phyloP scores from a whole-genome alignment of 2,888 invertebrate genomes.

The Drosophila acutilabella region DNA sequence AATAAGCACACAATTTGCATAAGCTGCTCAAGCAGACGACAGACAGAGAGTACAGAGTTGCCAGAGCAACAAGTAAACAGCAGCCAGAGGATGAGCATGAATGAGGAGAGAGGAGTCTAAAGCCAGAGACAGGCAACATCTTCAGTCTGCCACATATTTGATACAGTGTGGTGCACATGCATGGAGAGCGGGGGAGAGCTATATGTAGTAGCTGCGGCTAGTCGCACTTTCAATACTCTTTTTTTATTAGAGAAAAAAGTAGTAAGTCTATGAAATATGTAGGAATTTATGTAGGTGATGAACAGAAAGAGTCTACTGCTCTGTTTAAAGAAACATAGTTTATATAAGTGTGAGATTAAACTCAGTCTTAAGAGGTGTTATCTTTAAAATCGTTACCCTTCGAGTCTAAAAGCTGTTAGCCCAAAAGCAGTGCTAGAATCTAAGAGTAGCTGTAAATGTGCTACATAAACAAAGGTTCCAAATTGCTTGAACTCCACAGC shows the following conservation, averaged over 20 bases:
- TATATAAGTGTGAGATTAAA: no score
- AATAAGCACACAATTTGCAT: constrained; percentile 77
- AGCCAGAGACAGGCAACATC: constrained; percentile 50
- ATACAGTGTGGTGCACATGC: constrained; percentile 18
- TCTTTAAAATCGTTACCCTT: no score
- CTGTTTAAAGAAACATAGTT: no score
- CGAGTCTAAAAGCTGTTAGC: no score
- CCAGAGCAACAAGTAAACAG: constrained; percentile 39
- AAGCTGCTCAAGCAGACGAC: constrained; percentile 64
- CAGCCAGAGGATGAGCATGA: constrained; percentile 7
- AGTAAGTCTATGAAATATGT: no score
- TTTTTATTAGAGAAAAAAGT: not conserved
- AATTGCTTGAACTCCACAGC: no score
- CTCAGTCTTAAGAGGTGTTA: no score
- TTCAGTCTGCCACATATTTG: constrained; percentile 66
- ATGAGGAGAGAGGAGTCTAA: not conserved
- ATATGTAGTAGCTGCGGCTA: not conserved
- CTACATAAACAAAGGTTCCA: no score
- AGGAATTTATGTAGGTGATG: no score
- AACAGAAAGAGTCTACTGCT: no score
- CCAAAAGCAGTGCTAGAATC: no score
- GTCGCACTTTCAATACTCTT: constrained; percentile 32
- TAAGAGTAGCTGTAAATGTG: no score
- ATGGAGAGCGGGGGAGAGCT: not conserved
- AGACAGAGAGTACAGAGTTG: constrained; percentile 9